phyloP scores from a whole-genome alignment of 2,113 vertebrate genomes.

The Daubentonia madagascariensis region DNA sequence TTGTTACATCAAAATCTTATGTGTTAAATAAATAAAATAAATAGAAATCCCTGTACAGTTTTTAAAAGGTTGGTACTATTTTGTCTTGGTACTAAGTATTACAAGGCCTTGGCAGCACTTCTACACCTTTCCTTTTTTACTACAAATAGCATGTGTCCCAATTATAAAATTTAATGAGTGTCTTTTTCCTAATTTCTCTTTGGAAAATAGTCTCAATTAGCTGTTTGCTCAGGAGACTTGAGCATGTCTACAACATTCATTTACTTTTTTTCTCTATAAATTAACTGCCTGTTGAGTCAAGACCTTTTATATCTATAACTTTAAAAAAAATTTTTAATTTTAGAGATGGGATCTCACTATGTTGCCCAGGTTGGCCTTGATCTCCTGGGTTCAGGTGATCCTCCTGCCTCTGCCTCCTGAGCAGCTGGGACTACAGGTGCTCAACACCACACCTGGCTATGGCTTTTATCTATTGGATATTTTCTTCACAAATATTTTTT shows the following conservation, averaged over 20 bases:
- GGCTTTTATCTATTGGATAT: neutral
- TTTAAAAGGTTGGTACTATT: conserved; percentile 2
- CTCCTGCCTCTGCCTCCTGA: neutral
- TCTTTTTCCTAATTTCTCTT: neutral
- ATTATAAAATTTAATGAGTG: neutral
- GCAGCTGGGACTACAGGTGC: neutral
- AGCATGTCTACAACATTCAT: neutral
- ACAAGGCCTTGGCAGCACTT: neutral
- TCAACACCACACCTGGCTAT: neutral
- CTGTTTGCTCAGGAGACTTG: neutral
- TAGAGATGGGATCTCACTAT: neutral
- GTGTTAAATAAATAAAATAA: neutral
- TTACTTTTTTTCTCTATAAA: neutral
- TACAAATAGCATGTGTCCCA: neutral
- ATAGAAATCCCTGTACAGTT: neutral
- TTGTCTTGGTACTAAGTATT: neutral
- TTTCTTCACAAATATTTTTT: neutral
- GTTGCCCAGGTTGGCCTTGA: neutral
- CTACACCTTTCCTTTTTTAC: neutral
- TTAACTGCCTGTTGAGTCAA: neutral
- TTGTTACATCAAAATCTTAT: neutral
- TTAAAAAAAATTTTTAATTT: neutral
- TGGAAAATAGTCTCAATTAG: neutral
- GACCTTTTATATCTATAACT: neutral
- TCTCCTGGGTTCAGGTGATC: neutral